Evolutionary conservation across 2,797 vertebrate species (phyloP).

Genomic region (Oreortyx pictus): DNA sequence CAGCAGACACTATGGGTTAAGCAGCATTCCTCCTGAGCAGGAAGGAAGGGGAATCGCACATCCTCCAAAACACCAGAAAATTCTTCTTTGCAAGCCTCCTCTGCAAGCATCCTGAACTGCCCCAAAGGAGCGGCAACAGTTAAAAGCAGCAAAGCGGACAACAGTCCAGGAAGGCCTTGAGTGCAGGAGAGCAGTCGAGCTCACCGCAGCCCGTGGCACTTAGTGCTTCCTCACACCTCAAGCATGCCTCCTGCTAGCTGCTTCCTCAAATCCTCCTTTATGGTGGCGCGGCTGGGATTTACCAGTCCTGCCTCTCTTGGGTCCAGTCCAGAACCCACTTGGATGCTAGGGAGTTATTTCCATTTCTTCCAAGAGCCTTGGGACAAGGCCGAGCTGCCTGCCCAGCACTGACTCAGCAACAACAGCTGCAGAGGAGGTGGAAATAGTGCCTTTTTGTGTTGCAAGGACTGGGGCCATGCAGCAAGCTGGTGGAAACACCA

Average conservation of each 20-base stretch:
- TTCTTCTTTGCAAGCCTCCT: background rate
- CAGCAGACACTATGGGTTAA: background rate
- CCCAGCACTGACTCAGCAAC: background rate
- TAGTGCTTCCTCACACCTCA: background rate
- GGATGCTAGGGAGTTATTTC: background rate
- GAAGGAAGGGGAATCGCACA: background rate
- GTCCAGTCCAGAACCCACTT: background rate
- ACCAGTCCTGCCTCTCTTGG: background rate
- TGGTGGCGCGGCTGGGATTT: accelerated
- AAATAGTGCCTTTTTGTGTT: background rate
- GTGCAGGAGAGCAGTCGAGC: accelerated
- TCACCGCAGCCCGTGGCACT: background rate
- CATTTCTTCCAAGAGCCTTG: background rate
- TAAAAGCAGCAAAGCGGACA: background rate
- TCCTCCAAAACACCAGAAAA: background rate
- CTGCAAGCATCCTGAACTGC: background rate
- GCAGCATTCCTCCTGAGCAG: background rate
- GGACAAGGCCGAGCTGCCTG: background rate
- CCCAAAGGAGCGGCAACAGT: background rate
- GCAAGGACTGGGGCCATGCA: background rate
- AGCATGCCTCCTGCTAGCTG: accelerated
- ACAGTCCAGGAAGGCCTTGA: background rate
- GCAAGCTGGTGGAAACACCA: background rate
- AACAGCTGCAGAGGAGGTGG: background rate
- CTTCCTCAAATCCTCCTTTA: background rate